phyloP scores from a whole-genome alignment of 2,113 vertebrate genomes.

The Tricholaema leucomelas region DNA sequence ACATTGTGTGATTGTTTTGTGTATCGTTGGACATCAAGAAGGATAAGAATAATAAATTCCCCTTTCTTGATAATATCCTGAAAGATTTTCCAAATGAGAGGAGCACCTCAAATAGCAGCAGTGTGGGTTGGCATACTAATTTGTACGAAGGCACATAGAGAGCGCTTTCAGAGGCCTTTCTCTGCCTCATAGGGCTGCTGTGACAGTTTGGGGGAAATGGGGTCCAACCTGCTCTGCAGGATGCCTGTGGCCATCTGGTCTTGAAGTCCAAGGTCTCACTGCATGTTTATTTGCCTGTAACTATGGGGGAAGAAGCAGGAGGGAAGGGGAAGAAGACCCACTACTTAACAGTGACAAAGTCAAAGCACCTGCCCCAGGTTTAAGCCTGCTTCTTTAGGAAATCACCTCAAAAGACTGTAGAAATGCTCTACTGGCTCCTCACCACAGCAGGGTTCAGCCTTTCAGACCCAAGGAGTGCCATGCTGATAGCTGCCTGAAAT shows the following conservation, averaged over 20 bases:
- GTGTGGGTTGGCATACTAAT: neutral
- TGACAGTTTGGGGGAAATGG: neutral
- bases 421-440: neutral
- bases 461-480: neutral
- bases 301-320: neutral
- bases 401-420: neutral
- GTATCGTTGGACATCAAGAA: neutral
- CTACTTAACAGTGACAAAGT: neutral
- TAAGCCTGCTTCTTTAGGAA: neutral
- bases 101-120: neutral
- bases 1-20: neutral
- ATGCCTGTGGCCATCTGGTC: neutral
- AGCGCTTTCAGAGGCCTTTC: neutral
- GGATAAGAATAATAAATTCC: neutral
- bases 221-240: neutral
- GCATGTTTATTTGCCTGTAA: neutral
- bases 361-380: neutral
- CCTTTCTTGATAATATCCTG: neutral
- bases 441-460: neutral
- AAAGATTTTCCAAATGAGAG: neutral
- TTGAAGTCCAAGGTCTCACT: neutral
- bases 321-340: neutral
- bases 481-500: neutral
- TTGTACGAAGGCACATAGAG: neutral
- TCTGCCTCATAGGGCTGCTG: neutral